Base-by-base conservation (phyloP, 2,113 vertebrate genomes). In the Channa maculata region DNA sequence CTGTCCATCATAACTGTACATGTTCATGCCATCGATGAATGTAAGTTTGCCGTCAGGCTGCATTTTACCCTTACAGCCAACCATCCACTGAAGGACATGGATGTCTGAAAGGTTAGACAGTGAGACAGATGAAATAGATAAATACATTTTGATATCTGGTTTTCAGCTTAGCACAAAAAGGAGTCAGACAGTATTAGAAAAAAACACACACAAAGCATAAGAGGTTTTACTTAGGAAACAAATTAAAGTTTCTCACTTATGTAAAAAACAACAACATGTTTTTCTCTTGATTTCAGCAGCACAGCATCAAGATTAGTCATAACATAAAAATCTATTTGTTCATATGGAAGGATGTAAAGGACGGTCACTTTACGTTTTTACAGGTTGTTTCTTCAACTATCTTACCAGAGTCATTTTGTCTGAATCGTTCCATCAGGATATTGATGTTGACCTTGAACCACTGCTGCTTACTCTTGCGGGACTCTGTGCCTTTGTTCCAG, bases 391-490 rank as follows among this genome's bases (percentile, higher is more conserved):
- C 9, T 49, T 37, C 33, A 11, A 4, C 12, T n/a, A 3, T 48
- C 82, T 70, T 53, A 92, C 89, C 88, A 0, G 85, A 8, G 2
- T 61, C 0, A 1, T 78, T 87, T 53, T 92, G 78, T 1, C 65
- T 87, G 84, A 90, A 71, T 1, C 92, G 75, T 0, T 46, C 3
- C 54, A 70, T 88, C 70, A 92, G 55, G 37, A 93, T 93, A 9
- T 60, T 53, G 14, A 94, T 75, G 77, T 91, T 93, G 59, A 92
- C 79, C 10, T 85, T 88, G 82, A 93, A 94, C 91, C 92, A 90
- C 74, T 90, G 89, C 88, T 93, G 81, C 36, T 87, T 85, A 79
- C 76, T 93, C 61, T 45, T 64, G 11, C 90, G 82, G 44, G 89
- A 89, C 75, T 82, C 45, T 0, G 92, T 94, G 15, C 92, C 91